Evolutionary conservation across 2,797 vertebrate species (phyloP), one percentile per base, ranked within the genome.

Genomic region (Rhynchonycteris naso): DNA sequence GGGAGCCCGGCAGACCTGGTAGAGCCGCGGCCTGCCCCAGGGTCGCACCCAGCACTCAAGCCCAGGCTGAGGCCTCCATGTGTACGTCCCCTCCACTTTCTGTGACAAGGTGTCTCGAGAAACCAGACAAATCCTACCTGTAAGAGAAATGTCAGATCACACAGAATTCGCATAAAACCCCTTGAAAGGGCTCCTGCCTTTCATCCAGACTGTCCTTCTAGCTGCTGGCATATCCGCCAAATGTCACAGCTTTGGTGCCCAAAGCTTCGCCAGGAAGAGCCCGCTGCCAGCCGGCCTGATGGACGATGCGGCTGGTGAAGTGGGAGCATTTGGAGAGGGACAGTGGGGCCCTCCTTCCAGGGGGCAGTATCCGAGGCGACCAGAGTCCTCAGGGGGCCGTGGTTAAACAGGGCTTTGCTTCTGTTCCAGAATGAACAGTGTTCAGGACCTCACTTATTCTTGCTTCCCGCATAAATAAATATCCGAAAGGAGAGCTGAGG

Each of bases 401-500:
- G 24, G 65, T 58, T 59, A 68, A 52, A 78, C 56, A 54, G 52
- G 69, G 65, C 90, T 89, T 65, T 50, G 78, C 61, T 1, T 79
- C 69, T 28, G 4, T 61, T 78, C n/a, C 22, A 54, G 59, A 88
- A 61, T 18, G 30, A 43, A 43, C 43, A 5, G 76, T 30, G 13
- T 63, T 82, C 2, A 1, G 71, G 58, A 80, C 66, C 72, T 72
- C 82, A 65, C 93, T 91, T 28, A 33, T 38, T 82, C 83, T 88
- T 79, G 54, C 83, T 72, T 72, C 82, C 35, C 63, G 72, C 92
- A 96, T 92, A 96, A 92, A 90, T 88, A 97, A 92, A 68, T 95
- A 93, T 63, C 88, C 47, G 38, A 86, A 86, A 91, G 54, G 75
- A 87, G 68, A 91, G 80, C 69, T 63, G 93, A 69, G 21, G 84